Evolutionary conservation across 2,797 vertebrate species (phyloP).

Genomic region (Clarias fuscus): DNA sequence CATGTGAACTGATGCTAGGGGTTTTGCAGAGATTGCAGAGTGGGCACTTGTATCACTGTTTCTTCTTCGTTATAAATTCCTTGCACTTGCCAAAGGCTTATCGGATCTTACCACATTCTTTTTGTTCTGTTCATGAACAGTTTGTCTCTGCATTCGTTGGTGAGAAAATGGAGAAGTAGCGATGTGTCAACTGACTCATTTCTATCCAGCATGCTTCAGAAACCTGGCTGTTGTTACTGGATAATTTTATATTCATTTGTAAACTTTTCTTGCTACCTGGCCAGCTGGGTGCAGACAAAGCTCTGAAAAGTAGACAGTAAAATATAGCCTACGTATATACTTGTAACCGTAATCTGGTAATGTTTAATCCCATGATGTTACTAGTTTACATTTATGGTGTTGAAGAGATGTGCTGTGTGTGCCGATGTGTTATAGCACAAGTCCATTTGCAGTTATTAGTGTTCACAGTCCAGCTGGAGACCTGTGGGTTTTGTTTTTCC

Average conservation of each 20-base stretch:
- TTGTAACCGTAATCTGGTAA: not conserved
- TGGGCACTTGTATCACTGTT: not conserved
- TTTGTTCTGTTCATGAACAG: not conserved
- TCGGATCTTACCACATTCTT: not conserved
- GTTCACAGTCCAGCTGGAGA: not conserved
- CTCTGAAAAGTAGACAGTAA: not conserved
- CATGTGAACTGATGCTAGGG: not conserved
- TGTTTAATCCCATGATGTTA: not conserved
- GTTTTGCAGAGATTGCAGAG: constrained; percentile 4
- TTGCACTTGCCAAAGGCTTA: constrained; percentile 1
- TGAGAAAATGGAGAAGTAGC: not conserved
- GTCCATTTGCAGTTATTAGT: not conserved
- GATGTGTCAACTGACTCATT: not conserved
- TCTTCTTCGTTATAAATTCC: not conserved
- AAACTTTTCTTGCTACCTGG: not conserved
- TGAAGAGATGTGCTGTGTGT: not conserved
- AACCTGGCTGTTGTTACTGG: not conserved
- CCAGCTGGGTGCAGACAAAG: not conserved
- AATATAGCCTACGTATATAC: not conserved
- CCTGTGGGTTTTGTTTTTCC: not conserved
- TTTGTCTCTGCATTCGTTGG: not conserved
- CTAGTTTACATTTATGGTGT: not conserved
- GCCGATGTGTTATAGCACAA: not conserved
- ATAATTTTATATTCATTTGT: not conserved
- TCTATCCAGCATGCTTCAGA: not conserved